phyloP scores from a whole-genome alignment of 2,888 invertebrate genomes.

The Colletes collaris region DNA sequence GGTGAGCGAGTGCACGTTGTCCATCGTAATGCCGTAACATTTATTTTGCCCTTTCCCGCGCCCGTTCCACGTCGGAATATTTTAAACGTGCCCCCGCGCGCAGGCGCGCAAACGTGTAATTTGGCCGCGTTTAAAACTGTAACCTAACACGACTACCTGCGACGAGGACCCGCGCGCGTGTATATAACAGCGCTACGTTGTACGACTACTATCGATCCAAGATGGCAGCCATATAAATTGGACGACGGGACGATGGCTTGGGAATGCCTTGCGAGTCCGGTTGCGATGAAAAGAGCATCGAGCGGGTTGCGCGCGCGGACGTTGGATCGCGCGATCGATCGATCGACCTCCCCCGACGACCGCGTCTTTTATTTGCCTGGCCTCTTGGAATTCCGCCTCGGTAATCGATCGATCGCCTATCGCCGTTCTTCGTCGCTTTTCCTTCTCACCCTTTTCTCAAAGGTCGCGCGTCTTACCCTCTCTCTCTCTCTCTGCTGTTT shows the following conservation, averaged over 20 bases:
- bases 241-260: constrained; percentile 62
- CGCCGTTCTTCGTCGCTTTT: not conserved
- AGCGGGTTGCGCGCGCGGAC: constrained; percentile 2
- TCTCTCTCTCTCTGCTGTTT: too few relatives aligned
- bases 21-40: constrained; percentile 80
- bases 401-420: constrained; percentile 13
- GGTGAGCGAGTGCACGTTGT: constrained; percentile 72
- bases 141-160: constrained; percentile 80
- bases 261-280: constrained; percentile 54
- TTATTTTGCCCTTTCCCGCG: constrained; percentile 81
- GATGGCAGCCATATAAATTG: constrained; percentile 80
- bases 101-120: constrained; percentile 79
- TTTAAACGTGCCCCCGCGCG: constrained; percentile 75
- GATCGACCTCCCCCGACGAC: constrained; percentile 7
- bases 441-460: not conserved
- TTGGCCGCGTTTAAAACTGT: constrained; percentile 82
- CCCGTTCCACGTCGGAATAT: constrained; percentile 79
- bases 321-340: constrained; percentile 30
- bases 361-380: constrained; percentile 6
- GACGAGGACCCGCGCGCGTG: constrained; percentile 48
- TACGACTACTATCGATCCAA: constrained; percentile 79
- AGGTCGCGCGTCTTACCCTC: too few relatives aligned
- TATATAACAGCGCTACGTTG: constrained; percentile 56
- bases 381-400: not conserved
- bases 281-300: constrained; percentile 60